Percentiles rank a stretch among this genome's conserved stretches.
Evolutionary conservation across 2,797 vertebrate genomes (phyloP).

Genomic region (Neosalanx taihuensis): DNA sequence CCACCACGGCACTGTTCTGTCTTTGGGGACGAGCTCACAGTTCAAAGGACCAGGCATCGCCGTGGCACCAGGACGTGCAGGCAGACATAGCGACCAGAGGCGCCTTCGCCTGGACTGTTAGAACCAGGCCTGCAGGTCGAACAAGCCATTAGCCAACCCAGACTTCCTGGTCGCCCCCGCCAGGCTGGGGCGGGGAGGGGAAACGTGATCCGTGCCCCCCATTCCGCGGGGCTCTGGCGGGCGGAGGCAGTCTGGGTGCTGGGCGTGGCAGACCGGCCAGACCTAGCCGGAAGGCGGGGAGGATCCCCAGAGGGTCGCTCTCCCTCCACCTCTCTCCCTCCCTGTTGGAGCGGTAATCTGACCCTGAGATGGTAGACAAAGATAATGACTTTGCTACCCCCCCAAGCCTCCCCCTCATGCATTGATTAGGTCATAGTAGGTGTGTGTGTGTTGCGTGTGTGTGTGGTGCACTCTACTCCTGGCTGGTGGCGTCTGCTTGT

Average conservation of each 20-base stretch:
- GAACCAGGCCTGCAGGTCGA: too few relatives aligned
- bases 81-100: too few relatives aligned
- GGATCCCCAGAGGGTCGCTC: neutral
- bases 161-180: too few relatives aligned
- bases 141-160: too few relatives aligned
- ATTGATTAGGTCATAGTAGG: slow-evolving; percentile 73
- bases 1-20: slow-evolving; percentile 31
- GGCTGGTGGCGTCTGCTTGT: slow-evolving; percentile 81
- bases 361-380: slow-evolving; percentile 71
- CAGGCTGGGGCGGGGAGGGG: too few relatives aligned
- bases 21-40: too few relatives aligned
- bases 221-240: slow-evolving; percentile 39
- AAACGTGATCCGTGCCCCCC: slow-evolving; percentile 49
- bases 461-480: slow-evolving; percentile 40
- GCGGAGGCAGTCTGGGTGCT: slow-evolving; percentile 15
- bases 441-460: slow-evolving; percentile 27
- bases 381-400: slow-evolving; percentile 73
- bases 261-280: neutral
- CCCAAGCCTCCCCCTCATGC: slow-evolving; percentile 59
- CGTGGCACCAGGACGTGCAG: too few relatives aligned
- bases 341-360: slow-evolving; percentile 72
- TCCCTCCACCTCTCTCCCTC: too few relatives aligned
- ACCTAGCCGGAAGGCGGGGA: neutral
- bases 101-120: too few relatives aligned
- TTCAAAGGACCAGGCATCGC: too few relatives aligned